These are phyloP conservation scores for Masticophis lateralis DNA, from an alignment of 2,797 vertebrate species.

Conservation along the genomic window DNA sequence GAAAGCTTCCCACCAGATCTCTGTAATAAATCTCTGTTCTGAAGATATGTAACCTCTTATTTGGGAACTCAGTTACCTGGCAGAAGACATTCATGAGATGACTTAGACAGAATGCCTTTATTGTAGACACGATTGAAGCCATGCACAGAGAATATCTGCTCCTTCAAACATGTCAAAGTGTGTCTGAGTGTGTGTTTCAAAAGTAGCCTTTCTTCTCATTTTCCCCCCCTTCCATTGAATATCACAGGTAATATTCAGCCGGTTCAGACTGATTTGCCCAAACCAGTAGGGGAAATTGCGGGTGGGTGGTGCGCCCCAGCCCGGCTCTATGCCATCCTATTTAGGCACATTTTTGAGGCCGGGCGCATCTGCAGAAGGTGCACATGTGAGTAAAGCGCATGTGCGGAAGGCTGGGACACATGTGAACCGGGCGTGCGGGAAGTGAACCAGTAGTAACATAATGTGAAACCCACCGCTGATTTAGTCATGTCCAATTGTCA, in stretches of 20 bases:
- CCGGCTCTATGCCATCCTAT: no score
- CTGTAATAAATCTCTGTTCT: not conserved
- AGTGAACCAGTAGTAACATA: no score
- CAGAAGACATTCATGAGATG: not conserved
- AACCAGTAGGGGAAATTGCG: no score
- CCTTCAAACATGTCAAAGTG: not conserved
- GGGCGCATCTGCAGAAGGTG: no score
- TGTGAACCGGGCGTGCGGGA: no score
- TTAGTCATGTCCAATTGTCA: not conserved
- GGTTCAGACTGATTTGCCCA: no score
- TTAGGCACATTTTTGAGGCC: no score
- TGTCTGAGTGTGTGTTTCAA: not conserved
- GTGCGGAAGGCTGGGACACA: no score
- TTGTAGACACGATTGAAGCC: not conserved
- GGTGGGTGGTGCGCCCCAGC: no score
- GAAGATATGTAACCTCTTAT: not conserved
- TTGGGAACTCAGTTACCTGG: not conserved
- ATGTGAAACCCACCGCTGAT: no score
- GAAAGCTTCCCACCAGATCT: not conserved
- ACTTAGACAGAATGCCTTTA: not conserved
- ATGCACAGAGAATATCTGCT: not conserved
- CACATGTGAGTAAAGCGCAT: no score
- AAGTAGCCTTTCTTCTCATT: not conserved
- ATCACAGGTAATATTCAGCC: no score
- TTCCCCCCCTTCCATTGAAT: not conserved